phyloP scores from a whole-genome alignment of 2,797 vertebrate species.

The Chelon labrosus region DNA sequence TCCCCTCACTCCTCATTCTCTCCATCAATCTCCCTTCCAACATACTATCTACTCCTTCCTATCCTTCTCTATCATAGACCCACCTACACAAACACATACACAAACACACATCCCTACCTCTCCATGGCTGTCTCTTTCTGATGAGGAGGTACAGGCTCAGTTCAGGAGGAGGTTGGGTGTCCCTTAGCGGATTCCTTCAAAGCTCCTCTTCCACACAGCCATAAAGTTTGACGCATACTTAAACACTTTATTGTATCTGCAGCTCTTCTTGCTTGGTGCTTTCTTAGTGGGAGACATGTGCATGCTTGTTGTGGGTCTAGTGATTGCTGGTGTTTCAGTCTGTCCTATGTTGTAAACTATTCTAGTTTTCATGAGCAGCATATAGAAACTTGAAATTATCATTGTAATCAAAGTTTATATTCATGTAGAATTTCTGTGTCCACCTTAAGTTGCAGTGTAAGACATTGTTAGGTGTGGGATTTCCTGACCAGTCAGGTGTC shows the following conservation, averaged over 20 bases:
- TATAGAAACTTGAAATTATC: slow-evolving; percentile 39
- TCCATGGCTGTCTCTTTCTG: slow-evolving; percentile 55
- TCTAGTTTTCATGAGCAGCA: too few species aligned
- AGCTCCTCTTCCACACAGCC: slow-evolving; percentile 79
- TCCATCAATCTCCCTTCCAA: slow-evolving; percentile 44
- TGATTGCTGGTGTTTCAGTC: slow-evolving; percentile 53
- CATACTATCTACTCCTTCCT: slow-evolving; percentile 41
- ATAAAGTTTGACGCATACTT: slow-evolving; percentile 83
- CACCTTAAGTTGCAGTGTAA: slow-evolving; percentile 31
- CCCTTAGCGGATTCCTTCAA: slow-evolving; percentile 84
- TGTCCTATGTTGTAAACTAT: too few species aligned
- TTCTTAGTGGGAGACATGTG: slow-evolving; percentile 50
- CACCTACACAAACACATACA: slow-evolving; percentile 5
- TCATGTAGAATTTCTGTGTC: slow-evolving; percentile 7
- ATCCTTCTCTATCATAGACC: slow-evolving; percentile 45
- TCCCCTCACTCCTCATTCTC: slow-evolving; percentile 32
- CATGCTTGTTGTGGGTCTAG: slow-evolving; percentile 34
- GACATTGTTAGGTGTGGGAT: slow-evolving; percentile 22
- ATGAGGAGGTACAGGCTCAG: slow-evolving; percentile 78
- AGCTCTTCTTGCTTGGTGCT: slow-evolving; percentile 55
- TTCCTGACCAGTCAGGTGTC: slow-evolving; percentile 35
- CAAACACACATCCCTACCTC: slow-evolving; percentile 16
- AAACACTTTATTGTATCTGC: slow-evolving; percentile 79
- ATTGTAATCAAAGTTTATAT: slow-evolving; percentile 21
- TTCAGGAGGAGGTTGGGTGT: slow-evolving; percentile 82